Evolutionary conservation across 2,113 vertebrate species (phyloP), one percentile per base, ranked within the genome.

Genomic region (Planiliza haematocheilus): DNA sequence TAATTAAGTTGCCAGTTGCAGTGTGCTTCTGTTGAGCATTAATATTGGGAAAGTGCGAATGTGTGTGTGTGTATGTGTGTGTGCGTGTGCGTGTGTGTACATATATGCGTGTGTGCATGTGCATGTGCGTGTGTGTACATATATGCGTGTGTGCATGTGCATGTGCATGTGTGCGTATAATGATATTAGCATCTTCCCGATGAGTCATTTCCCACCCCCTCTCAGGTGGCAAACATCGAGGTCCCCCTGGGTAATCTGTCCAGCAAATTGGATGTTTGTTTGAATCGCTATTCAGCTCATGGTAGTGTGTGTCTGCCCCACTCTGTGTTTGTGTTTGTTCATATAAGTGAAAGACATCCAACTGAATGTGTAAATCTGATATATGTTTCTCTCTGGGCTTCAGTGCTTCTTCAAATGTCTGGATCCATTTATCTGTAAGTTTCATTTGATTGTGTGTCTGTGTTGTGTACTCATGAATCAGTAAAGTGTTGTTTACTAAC

Each of bases 1-100:
- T 89, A 93, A 93, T 94, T 94, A 94, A 93, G 93, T 90, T 90
- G 87, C 89, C 79, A 89, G 77, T 76, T 65, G 79, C 75, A 8
- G 63, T 49, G 79, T 70, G 83, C 81, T 88, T 84, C 75, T 87
- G 86, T 89, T 56, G 77, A 84, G 77, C 93, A 93, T 94, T 87
- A 91, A 93, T 92, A 91, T 92, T 53, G 37, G 42, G 60, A 21
- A 5, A 24, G 64, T 74, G 49, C 59, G 78, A 75, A 74, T 73
- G 45, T 70, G 56, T 74, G 37, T 41, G 56, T 61, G 39, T 55
- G 59, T 67, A 38, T 67, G 41, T 51, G 45, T 70, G 36, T 75
- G 41, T 59, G 60, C 59, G 46, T 37, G 42, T 67, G 41, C 51
- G 45, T 70, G 36, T 75, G 41, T 59, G 60, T n/a, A n/a, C n/a